Percentiles rank a stretch among this genome's conserved stretches.
phyloP scores from a whole-genome alignment of 2,113 vertebrate genomes.

The Paradoxurus hermaphroditus region DNA sequence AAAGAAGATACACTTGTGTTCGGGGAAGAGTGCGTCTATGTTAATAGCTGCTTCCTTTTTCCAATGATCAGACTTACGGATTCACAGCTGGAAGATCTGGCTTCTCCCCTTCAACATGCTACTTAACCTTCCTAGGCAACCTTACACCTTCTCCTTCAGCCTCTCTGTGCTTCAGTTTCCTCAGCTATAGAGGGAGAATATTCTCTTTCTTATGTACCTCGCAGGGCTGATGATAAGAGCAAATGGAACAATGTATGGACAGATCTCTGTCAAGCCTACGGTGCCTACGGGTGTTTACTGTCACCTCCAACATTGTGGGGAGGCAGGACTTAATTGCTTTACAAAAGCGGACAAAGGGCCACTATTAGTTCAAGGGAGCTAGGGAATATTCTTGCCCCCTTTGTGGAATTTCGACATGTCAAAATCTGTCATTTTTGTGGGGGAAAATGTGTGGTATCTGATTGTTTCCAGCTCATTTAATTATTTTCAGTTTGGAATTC shows the following conservation, averaged over 20 bases:
- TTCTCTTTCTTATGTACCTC: background rate
- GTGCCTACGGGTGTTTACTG: background rate
- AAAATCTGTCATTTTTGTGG: constrained; percentile 86
- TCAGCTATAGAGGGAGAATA: background rate
- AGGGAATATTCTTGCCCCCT: constrained; percentile 85
- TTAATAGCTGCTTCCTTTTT: background rate
- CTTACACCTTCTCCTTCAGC: background rate
- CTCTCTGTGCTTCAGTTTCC: background rate
- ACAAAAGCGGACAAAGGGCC: constrained; percentile 82
- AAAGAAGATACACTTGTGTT: constrained; percentile 49
- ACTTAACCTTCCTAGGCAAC: background rate
- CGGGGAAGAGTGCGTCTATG: background rate
- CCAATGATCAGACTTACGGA: background rate
- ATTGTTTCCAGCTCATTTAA: constrained; percentile 91
- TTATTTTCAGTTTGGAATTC: constrained; percentile 91
- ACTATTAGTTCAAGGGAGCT: constrained; percentile 83
- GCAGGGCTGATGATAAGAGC: background rate
- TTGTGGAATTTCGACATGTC: constrained; percentile 89
- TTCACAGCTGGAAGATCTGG: background rate
- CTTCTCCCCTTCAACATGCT: background rate
- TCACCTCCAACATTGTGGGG: constrained; percentile 51
- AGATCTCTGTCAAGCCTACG: background rate
- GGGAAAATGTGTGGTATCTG: constrained; percentile 88
- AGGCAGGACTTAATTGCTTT: constrained; percentile 80
- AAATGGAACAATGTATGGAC: background rate